Evolutionary conservation across 2,113 vertebrate genomes (phyloP).

Genomic region (Rhegmatorhina hoffmannsi): DNA sequence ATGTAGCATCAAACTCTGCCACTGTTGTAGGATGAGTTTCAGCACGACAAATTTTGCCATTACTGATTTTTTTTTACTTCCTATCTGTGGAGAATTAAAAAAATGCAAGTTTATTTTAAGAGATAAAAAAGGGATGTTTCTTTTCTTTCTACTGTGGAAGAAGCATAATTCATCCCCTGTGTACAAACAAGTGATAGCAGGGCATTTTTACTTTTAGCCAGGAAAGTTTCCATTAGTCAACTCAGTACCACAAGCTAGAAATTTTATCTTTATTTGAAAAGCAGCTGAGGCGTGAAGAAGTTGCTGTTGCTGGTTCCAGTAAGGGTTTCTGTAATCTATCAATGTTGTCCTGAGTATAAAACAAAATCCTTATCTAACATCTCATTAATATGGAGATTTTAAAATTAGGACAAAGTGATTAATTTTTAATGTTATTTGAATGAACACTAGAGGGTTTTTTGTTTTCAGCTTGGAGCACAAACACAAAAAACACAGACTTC

Average conservation of each 20-base stretch:
- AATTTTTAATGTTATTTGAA: background rate
- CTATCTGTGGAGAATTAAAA: background rate
- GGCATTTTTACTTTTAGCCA: background rate
- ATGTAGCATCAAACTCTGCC: background rate
- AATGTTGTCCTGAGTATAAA: background rate
- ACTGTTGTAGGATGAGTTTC: background rate
- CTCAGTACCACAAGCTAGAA: background rate
- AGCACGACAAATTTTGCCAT: background rate
- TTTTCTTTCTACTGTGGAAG: background rate
- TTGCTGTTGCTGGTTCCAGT: background rate
- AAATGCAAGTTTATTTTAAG: background rate
- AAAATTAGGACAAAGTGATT: background rate
- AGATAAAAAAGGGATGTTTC: fast-evolving
- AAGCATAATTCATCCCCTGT: background rate
- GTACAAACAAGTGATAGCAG: background rate
- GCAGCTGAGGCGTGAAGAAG: background rate
- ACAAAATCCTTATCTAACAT: background rate
- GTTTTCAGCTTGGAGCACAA: background rate
- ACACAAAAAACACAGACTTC: background rate
- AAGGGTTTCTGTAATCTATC: background rate
- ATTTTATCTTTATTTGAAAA: background rate
- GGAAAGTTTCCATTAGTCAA: background rate
- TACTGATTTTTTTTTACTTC: background rate
- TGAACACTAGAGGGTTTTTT: background rate
- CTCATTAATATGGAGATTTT: background rate